These are phyloP conservation scores for Pocota personata DNA, from an alignment of 2,888 invertebrate genomes.

Conservation along the genomic window DNA sequence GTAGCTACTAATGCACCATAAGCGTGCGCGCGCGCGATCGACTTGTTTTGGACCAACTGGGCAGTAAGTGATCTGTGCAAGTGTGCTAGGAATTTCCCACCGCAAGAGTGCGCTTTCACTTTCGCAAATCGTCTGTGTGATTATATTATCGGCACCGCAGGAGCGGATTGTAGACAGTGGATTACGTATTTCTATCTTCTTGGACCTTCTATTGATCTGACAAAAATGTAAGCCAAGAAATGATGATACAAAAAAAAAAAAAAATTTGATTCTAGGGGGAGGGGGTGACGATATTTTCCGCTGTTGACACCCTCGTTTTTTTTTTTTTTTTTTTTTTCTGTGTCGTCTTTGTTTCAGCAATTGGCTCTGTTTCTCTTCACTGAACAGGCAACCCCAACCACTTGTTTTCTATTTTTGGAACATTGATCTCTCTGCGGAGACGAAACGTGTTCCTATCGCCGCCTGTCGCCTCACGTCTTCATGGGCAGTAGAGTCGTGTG, in stretches of 20 bases:
- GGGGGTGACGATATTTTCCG: slow-evolving; percentile 1
- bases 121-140: slow-evolving; percentile 42
- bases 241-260: too few species aligned
- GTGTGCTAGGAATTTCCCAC: slow-evolving; percentile 59
- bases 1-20: slow-evolving; percentile 45
- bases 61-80: slow-evolving; percentile 40
- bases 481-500: slow-evolving; percentile 21
- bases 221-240: slow-evolving; percentile 75
- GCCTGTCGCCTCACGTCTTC: slow-evolving; percentile 43
- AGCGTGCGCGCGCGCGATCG: slow-evolving; percentile 27
- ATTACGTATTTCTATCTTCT: slow-evolving; percentile 26
- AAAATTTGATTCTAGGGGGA: background rate
- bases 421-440: slow-evolving; percentile 65
- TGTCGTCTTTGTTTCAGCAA: slow-evolving; percentile 57
- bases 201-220: slow-evolving; percentile 36
- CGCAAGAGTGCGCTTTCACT: slow-evolving; percentile 66
- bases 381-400: slow-evolving; percentile 73
- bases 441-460: slow-evolving; percentile 68
- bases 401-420: slow-evolving; percentile 76
- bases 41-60: slow-evolving; percentile 49
- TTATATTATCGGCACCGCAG: background rate
- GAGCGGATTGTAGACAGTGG: slow-evolving; percentile 14
- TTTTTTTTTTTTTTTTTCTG: background rate
- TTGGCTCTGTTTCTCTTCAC: slow-evolving; percentile 52
- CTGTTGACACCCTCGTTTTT: slow-evolving; percentile 30